Conservation (phyloP, 2,888 invertebrate species). For the Temnothorax unifasciatus region DNA sequence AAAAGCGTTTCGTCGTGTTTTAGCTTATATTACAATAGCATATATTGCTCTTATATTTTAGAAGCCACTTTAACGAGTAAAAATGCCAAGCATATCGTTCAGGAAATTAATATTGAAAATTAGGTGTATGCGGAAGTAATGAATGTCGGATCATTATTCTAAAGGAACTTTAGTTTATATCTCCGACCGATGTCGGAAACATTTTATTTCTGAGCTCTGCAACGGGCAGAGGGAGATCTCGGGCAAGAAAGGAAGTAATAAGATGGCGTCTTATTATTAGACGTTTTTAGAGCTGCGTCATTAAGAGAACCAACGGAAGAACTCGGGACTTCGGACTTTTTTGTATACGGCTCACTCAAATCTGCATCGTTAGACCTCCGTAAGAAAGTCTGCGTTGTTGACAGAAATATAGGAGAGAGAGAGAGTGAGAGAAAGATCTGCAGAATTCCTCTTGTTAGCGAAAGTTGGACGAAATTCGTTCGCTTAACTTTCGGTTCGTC, state of each 20-base stretch:
- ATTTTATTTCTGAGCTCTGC: conserved; percentile 34
- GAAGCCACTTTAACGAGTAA: not conserved
- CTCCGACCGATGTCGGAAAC: not conserved
- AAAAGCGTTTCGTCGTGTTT: not conserved
- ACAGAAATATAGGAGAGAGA: conserved; percentile 14
- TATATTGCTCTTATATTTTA: not conserved
- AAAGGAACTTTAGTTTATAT: not conserved
- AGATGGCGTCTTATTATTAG: conserved; percentile 34
- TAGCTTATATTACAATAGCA: not conserved
- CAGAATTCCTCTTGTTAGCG: conserved; percentile 45
- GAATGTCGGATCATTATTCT: conserved; percentile 16
- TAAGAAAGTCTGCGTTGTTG: conserved; percentile 42
- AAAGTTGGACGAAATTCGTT: conserved; percentile 48
- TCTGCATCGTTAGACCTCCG: conserved; percentile 26
- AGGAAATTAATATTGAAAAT: conserved; percentile 31
- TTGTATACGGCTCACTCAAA: conserved; percentile 29
- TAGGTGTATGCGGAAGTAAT: not conserved
- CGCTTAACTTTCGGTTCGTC: conserved; percentile 40
- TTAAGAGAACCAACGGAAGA: conserved; percentile 27
- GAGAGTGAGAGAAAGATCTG: conserved; percentile 9
- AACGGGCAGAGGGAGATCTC: not conserved
- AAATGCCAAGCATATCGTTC: not conserved
- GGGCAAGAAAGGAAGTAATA: conserved; percentile 28
- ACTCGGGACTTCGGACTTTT: conserved; percentile 28
- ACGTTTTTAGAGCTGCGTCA: conserved; percentile 36